These are phyloP conservation scores for Penaeus indicus DNA, from an alignment of 1,140 invertebrate species.

Conservation along the genomic window DNA sequence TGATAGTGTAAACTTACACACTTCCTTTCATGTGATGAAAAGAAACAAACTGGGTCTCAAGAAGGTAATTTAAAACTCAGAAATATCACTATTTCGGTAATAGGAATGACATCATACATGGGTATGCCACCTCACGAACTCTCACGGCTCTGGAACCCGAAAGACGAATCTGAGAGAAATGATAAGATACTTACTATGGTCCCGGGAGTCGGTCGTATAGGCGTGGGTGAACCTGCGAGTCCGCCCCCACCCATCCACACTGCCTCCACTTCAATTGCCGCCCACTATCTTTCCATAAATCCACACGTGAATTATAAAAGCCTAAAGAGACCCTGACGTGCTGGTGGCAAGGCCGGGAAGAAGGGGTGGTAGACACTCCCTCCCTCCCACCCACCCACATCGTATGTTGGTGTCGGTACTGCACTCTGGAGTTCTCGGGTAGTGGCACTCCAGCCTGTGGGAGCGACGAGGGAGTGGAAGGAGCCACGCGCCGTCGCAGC, in stretches of 20 bases:
- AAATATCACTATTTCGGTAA: too few relatives aligned
- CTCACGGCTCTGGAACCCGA: not conserved
- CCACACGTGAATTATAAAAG: slow-evolving; percentile 1
- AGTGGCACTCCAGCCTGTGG: slow-evolving; percentile 33
- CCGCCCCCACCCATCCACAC: not conserved
- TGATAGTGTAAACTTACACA: too few relatives aligned
- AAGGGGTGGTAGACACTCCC: slow-evolving; percentile 26
- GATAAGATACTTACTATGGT: slow-evolving; percentile 31
- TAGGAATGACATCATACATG: slow-evolving; percentile 20
- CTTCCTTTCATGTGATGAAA: too few relatives aligned
- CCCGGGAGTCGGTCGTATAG: slow-evolving; percentile 19
- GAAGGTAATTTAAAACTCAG: too few relatives aligned
- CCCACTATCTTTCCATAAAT: too few relatives aligned
- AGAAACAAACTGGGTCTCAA: too few relatives aligned
- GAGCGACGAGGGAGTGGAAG: slow-evolving; percentile 1
- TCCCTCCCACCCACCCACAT: slow-evolving; percentile 47
- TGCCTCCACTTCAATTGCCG: not conserved
- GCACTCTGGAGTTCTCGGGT: slow-evolving; percentile 34
- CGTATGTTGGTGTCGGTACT: slow-evolving; percentile 46
- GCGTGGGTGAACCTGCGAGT: slow-evolving; percentile 1
- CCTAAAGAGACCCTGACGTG: slow-evolving; percentile 6
- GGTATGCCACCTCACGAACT: slow-evolving; percentile 15
- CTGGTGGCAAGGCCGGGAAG: not conserved
- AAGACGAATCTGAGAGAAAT: slow-evolving; percentile 23
- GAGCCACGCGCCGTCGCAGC: not conserved